These are phyloP conservation scores for Drosophila ustulata DNA, from an alignment of 2,888 invertebrate species.

Conservation along the genomic window DNA sequence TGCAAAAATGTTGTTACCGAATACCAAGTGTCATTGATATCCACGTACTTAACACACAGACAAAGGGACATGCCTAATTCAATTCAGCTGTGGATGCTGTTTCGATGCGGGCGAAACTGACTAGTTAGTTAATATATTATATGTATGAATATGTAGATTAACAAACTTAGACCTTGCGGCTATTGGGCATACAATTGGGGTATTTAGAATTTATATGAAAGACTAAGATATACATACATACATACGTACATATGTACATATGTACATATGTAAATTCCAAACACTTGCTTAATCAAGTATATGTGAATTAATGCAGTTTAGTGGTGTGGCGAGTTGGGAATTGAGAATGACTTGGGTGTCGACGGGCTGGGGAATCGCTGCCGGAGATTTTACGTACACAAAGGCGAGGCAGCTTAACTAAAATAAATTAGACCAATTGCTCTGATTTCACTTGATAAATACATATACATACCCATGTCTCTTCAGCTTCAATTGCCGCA, in stretches of 20 bases:
- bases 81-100: no score
- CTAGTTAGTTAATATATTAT: no score
- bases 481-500: conserved; percentile 67
- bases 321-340: conserved; percentile 28
- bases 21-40: no score
- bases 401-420: conserved; percentile 53
- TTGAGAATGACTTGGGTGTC: conserved; percentile 30
- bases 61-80: no score
- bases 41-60: no score
- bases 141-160: no score
- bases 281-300: conserved; percentile 3
- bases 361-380: background rate
- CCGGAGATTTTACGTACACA: conserved; percentile 7
- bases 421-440: conserved; percentile 78
- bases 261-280: no score
- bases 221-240: background rate
- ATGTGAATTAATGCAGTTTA: conserved; percentile 51
- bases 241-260: background rate
- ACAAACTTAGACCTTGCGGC: no score
- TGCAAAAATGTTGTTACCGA: no score
- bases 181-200: no score
- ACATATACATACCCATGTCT: conserved; percentile 1
- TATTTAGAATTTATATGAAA: no score
- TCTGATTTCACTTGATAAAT: conserved; percentile 70
- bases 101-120: no score